Conservation (phyloP, 2,888 invertebrate genomes). For the Pantelozetes paolii region DNA sequence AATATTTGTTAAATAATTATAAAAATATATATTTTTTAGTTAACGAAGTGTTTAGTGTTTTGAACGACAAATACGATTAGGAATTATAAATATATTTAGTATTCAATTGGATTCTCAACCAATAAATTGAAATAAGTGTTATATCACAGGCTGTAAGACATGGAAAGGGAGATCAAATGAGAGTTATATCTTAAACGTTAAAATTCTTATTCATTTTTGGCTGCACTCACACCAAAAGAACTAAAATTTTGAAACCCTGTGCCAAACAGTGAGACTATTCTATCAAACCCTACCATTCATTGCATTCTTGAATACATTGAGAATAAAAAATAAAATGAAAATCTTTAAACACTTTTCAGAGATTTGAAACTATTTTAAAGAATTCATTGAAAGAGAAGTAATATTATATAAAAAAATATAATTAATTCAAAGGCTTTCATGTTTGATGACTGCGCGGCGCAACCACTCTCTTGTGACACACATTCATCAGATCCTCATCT, state of each 20-base stretch:
- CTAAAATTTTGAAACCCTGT: neutral
- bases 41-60: too few species aligned
- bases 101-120: neutral
- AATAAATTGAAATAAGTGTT: neutral
- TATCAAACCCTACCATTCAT: neutral
- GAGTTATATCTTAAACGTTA: neutral
- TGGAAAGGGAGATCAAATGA: neutral
- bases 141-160: conserved; percentile 8
- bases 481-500: neutral
- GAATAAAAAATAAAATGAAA: neutral
- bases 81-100: conserved; percentile 16
- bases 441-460: conserved; percentile 3
- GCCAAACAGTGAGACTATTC: conserved; percentile 3
- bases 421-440: neutral
- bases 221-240: neutral
- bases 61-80: conserved; percentile 6
- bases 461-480: neutral
- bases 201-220: conserved; percentile 26
- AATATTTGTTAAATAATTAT: too few species aligned
- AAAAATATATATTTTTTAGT: too few species aligned
- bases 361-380: conserved; percentile 6
- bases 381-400: conserved; percentile 6
- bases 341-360: neutral
- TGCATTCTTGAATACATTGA: neutral
- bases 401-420: neutral